These are phyloP conservation scores for Physeter macrocephalus DNA, from an alignment of 2,113 vertebrate genomes.

Conservation along the genomic window DNA sequence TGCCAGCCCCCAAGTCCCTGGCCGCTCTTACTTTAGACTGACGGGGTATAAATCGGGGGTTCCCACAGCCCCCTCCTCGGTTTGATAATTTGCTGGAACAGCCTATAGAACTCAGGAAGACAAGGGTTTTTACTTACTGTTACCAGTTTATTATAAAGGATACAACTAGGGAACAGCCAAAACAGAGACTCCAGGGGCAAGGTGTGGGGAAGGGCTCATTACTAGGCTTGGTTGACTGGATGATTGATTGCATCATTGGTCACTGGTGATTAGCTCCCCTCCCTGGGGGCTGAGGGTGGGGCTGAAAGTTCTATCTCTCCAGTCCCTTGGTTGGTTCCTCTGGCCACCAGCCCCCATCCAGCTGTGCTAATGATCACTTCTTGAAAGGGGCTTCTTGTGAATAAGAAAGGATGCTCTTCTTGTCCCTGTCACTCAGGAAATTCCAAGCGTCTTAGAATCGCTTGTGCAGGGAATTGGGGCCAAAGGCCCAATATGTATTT, in stretches of 20 bases:
- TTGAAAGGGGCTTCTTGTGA: not conserved
- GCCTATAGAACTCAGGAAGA: not conserved
- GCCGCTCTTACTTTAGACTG: not conserved
- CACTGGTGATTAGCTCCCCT: not conserved
- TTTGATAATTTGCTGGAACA: not conserved
- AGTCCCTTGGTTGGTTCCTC: not conserved
- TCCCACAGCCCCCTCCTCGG: not conserved
- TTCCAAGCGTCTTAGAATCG: not conserved
- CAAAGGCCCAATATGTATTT: not conserved
- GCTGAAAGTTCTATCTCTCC: not conserved
- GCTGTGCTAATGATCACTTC: not conserved
- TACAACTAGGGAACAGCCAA: not conserved
- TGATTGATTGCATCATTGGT: not conserved
- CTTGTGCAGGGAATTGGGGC: not conserved
- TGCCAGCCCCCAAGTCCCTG: accelerated
- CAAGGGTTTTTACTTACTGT: not conserved
- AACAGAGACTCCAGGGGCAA: not conserved
- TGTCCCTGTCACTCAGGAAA: not conserved
- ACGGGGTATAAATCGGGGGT: not conserved
- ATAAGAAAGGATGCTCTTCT: not conserved
- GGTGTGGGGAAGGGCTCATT: not conserved
- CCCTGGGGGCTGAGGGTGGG: not conserved
- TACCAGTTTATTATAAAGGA: not conserved
- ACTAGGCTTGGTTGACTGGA: not conserved
- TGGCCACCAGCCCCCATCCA: not conserved